A percentile compares a stretch with the other conserved stretches of the same genome.
These are phyloP conservation scores for Thecocarcelia acutangulata DNA, from an alignment of 2,888 invertebrate species.

Conservation along the genomic window DNA sequence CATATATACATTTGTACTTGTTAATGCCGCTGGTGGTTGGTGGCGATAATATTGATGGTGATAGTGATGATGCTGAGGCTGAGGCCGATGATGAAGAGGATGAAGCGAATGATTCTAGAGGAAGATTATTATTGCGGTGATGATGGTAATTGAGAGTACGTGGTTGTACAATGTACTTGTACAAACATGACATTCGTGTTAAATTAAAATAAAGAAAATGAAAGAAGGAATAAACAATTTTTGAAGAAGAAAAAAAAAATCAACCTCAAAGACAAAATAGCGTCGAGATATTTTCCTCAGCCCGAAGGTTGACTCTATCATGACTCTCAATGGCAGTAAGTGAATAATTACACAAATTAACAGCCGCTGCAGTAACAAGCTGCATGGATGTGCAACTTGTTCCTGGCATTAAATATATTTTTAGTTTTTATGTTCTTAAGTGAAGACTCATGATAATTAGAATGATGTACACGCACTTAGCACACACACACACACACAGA, in stretches of 20 bases:
- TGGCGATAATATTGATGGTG: conserved; percentile 3
- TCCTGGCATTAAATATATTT: neutral
- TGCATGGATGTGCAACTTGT: conserved; percentile 28
- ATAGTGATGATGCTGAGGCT: neutral
- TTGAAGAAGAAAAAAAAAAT: conserved; percentile 4
- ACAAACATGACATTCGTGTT: conserved; percentile 57
- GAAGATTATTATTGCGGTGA: conserved; percentile 48
- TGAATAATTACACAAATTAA: conserved; percentile 71
- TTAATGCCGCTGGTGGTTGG: conserved; percentile 22
- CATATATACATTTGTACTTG: neutral
- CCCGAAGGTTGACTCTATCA: conserved; percentile 60
- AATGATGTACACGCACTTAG: neutral
- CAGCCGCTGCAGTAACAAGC: conserved; percentile 68
- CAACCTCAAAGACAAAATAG: conserved; percentile 26
- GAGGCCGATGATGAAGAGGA: neutral
- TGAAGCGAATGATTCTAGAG: conserved; percentile 42
- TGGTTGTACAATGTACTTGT: conserved; percentile 35
- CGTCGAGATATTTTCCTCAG: conserved; percentile 21
- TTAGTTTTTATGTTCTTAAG: neutral
- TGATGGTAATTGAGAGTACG: conserved; percentile 62
- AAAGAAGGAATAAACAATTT: conserved; percentile 21
- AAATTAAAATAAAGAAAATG: conserved; percentile 41
- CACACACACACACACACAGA: neutral
- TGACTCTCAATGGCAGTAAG: conserved; percentile 46
- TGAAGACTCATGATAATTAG: conserved; percentile 39